Conservation (phyloP, 2,113 vertebrate species). For the Megatriorchis doriae region DNA sequence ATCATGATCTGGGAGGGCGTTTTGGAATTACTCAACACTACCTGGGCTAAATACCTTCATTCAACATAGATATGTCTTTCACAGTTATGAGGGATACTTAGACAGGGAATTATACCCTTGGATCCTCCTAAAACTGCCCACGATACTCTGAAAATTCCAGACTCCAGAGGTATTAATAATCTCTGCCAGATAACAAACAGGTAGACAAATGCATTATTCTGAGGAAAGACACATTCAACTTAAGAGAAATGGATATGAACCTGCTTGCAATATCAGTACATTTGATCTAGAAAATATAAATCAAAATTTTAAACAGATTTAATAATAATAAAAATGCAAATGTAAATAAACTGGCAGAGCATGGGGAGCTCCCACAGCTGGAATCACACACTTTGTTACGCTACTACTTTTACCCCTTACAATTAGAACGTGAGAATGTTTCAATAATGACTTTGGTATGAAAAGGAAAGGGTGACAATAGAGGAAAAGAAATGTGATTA, state of each 20-base stretch:
- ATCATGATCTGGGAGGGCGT: not conserved
- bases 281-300: not conserved
- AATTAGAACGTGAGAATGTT: not conserved
- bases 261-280: not conserved
- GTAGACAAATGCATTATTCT: not conserved
- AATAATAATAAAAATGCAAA: not conserved
- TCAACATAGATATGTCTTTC: not conserved
- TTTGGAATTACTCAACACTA: not conserved
- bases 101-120: not conserved
- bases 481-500: constrained; percentile 2
- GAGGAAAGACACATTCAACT: not conserved
- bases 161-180: not conserved
- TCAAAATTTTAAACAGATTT: not conserved
- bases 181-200: not conserved
- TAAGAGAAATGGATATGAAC: not conserved
- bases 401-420: not conserved
- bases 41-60: not conserved
- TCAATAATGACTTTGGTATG: constrained; percentile 33
- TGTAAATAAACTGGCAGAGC: not conserved
- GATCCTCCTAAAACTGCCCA: not conserved
- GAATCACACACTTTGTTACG: not conserved
- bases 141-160: not conserved
- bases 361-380: not conserved
- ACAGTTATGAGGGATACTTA: not conserved
- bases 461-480: constrained; percentile 18